Conservation (phyloP, 2,888 invertebrate species). For the Synergus itoensis region DNA sequence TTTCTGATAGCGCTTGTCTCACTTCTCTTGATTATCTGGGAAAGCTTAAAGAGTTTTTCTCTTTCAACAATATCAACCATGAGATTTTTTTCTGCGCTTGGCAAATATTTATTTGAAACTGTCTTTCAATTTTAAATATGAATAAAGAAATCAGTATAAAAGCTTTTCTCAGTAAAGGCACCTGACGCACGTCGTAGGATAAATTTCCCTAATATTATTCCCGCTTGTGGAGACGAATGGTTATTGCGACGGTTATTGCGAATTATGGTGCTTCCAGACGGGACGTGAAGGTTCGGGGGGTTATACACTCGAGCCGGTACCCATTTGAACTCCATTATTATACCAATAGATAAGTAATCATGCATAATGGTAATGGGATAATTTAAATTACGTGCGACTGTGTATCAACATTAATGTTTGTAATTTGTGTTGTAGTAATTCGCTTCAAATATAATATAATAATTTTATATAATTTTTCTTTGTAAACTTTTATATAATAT, state of each 20-base stretch:
- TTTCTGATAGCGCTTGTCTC: neutral
- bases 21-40: neutral
- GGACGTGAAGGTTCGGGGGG: constrained; percentile 52
- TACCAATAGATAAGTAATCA: constrained; percentile 72
- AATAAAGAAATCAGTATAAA: constrained; percentile 15
- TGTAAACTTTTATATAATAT: neutral
- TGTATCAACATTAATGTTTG: constrained; percentile 51
- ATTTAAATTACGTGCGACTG: constrained; percentile 63
- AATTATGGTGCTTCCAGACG: constrained; percentile 66
- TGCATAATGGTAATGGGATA: constrained; percentile 62
- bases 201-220: constrained; percentile 67
- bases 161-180: constrained; percentile 31
- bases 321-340: constrained; percentile 62
- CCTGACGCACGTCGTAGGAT: constrained; percentile 48
- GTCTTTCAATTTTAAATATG: neutral
- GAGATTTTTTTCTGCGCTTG: neutral
- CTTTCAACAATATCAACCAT: neutral
- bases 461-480: too few species aligned
- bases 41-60: neutral
- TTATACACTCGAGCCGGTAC: constrained; percentile 47
- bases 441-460: neutral
- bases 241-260: constrained; percentile 72
- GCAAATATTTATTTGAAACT: neutral
- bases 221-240: constrained; percentile 65
- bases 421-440: neutral